phyloP scores from a whole-genome alignment of 1,140 invertebrate genomes.

The Neodiprion lecontei region DNA sequence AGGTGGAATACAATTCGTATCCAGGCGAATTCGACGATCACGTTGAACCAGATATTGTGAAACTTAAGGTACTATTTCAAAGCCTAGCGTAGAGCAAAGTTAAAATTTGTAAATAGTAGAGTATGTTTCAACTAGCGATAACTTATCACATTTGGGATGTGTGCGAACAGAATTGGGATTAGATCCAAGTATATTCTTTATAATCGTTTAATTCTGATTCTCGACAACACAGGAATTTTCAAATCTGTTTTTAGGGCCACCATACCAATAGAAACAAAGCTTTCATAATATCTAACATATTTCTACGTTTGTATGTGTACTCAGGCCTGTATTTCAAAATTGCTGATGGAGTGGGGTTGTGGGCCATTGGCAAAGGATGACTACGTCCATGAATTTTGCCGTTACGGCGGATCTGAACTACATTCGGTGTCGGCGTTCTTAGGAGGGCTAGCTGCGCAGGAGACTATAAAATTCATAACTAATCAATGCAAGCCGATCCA shows the following conservation, averaged over 20 bases:
- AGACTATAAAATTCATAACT: conserved; percentile 97
- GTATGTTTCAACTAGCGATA: conserved; percentile 18
- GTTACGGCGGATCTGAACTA: conserved; percentile 92
- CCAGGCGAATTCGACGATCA: conserved; percentile 89
- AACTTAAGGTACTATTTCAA: conserved; percentile 72
- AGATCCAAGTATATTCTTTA: background rate
- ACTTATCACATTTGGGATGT: conserved; percentile 3
- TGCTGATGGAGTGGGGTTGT: conserved; percentile 87
- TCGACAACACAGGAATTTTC: too few species aligned
- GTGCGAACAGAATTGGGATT: conserved; percentile 8
- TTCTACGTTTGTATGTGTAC: conserved; percentile 34
- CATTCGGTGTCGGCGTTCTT: conserved; percentile 96
- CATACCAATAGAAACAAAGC: background rate
- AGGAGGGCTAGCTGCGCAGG: conserved; percentile 92
- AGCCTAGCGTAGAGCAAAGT: conserved; percentile 12
- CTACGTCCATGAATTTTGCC: conserved; percentile 93
- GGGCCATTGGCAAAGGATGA: conserved; percentile 86
- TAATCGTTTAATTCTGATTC: too few species aligned
- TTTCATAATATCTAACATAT: background rate
- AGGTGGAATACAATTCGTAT: conserved; percentile 85
- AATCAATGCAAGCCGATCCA: conserved; percentile 95
- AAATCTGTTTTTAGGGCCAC: background rate
- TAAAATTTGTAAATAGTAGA: conserved; percentile 18
- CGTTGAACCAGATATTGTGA: conserved; percentile 88
- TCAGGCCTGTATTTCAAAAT: conserved; percentile 75